Conservation (phyloP, 2,888 invertebrate genomes). For the Platerodrilus igneus region DNA sequence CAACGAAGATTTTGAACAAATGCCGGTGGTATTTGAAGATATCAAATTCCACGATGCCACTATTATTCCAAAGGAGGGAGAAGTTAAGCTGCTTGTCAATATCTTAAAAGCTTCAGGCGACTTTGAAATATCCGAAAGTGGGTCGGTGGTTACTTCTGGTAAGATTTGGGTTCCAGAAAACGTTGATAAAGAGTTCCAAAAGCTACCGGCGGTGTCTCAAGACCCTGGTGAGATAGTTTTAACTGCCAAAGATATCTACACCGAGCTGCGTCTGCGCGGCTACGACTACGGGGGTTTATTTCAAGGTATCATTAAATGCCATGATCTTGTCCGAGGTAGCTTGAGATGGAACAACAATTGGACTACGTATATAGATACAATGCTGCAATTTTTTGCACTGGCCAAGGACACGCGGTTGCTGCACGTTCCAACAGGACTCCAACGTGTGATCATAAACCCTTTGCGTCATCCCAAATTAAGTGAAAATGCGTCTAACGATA, state of each 20-base stretch:
- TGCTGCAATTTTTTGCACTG: too few species aligned
- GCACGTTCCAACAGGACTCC: too few species aligned
- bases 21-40: constrained; percentile 83
- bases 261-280: too few species aligned
- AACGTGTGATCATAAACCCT: too few species aligned
- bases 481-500: too few species aligned
- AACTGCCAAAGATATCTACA: constrained; percentile 61
- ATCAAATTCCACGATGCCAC: constrained; percentile 90
- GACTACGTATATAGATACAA: too few species aligned
- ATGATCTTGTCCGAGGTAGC: too few species aligned
- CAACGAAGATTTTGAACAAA: constrained; percentile 67
- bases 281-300: constrained; percentile 70
- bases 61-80: constrained; percentile 78
- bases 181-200: constrained; percentile 59
- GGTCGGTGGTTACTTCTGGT: constrained; percentile 77
- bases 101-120: constrained; percentile 77
- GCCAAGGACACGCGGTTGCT: too few species aligned
- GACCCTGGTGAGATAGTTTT: constrained; percentile 54
- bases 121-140: constrained; percentile 87
- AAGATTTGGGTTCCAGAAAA: constrained; percentile 62
- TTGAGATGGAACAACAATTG: too few species aligned
- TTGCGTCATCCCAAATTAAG: too few species aligned
- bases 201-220: constrained; percentile 45
- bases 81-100: constrained; percentile 75
- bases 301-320: constrained; percentile 71